These are phyloP conservation scores for Lochmaea crataegi DNA, from an alignment of 2,888 invertebrate species.

Conservation along the genomic window DNA sequence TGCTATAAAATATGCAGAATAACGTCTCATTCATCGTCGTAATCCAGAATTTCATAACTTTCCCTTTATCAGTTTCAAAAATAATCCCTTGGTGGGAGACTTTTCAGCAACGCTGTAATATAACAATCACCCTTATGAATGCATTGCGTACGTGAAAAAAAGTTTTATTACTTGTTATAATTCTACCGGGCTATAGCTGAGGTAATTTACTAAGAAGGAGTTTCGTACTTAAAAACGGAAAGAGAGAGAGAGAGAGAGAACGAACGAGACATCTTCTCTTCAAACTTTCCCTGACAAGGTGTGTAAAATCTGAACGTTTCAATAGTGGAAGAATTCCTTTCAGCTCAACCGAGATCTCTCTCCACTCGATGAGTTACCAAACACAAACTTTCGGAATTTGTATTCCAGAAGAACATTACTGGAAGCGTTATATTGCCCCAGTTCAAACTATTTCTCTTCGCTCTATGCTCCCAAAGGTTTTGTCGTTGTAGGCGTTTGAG, in stretches of 20 bases:
- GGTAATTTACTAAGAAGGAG: constrained; percentile 5
- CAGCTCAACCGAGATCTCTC: background rate
- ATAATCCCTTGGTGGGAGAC: too few species aligned
- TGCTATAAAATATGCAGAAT: too few species aligned
- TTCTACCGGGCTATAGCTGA: constrained; percentile 11
- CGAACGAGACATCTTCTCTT: constrained; percentile 8
- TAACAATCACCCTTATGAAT: too few species aligned
- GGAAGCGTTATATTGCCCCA: constrained; percentile 34
- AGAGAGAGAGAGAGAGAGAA: constrained; percentile 14
- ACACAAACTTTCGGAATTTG: constrained; percentile 37
- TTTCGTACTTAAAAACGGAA: constrained; percentile 5
- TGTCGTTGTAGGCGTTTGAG: constrained; percentile 14
- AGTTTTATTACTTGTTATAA: too few species aligned
- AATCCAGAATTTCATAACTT: too few species aligned
- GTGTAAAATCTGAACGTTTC: constrained; percentile 29
- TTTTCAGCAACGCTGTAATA: too few species aligned
- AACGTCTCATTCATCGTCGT: too few species aligned
- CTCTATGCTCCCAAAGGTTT: constrained; percentile 32
- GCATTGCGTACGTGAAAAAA: too few species aligned
- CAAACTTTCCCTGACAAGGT: constrained; percentile 30
- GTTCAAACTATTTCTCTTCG: constrained; percentile 33
- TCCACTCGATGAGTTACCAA: constrained; percentile 28
- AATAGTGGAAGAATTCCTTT: constrained; percentile 30
- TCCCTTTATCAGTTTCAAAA: too few species aligned
- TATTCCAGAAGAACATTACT: constrained; percentile 34